A percentile compares a stretch with the other conserved stretches of the same genome.
Conservation (phyloP, 2,113 vertebrate genomes). For the Aegypius monachus region DNA sequence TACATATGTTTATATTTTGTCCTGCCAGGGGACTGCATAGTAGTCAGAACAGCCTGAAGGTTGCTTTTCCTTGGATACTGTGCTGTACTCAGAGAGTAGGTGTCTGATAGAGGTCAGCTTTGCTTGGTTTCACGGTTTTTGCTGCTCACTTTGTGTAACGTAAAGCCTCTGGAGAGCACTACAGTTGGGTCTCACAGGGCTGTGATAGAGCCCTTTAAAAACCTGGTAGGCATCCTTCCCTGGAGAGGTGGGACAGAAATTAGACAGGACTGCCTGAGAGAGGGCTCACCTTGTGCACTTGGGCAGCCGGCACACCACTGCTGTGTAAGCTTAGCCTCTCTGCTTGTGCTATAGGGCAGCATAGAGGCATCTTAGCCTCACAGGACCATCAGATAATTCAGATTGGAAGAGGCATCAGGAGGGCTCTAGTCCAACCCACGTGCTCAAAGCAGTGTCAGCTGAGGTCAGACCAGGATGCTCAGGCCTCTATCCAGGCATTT, state of each 20-base stretch:
- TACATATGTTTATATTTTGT: neutral
- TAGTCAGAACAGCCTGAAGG: neutral
- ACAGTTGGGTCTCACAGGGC: neutral
- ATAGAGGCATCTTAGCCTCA: neutral
- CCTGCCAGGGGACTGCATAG: neutral
- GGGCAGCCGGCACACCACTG: neutral
- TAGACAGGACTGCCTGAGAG: neutral
- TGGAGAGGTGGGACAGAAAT: neutral
- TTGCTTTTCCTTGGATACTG: neutral
- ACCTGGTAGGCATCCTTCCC: neutral
- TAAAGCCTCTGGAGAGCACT: neutral
- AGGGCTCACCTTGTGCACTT: neutral
- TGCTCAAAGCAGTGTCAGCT: neutral
- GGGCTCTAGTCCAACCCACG: neutral
- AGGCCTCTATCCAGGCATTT: neutral
- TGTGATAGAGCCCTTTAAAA: neutral
- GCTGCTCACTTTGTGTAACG: neutral
- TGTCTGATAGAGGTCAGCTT: neutral
- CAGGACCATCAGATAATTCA: rapidly evolving
- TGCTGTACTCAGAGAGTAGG: neutral
- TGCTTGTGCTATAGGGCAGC: neutral
- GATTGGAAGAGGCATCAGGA: neutral
- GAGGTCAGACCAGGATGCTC: neutral
- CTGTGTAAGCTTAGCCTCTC: neutral
- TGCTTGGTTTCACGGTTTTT: neutral